phyloP scores from a whole-genome alignment of 1,140 invertebrate species.

The Bemisia tabaci region DNA sequence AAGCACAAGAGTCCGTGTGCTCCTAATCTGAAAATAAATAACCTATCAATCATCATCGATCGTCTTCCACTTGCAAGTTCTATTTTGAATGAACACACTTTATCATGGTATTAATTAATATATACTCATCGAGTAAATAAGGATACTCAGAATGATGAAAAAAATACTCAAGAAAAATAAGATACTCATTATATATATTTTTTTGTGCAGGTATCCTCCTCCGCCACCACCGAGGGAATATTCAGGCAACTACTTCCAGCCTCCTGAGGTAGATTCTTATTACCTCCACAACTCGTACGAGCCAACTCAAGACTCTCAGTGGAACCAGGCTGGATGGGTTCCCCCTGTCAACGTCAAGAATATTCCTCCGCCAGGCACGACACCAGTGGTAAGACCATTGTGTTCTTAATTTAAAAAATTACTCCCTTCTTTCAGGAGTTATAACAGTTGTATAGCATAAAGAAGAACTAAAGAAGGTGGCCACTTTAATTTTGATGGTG shows the following conservation, averaged over 20 bases:
- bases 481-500: too few relatives aligned
- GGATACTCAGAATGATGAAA: too few relatives aligned
- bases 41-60: too few relatives aligned
- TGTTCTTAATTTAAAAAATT: too few relatives aligned
- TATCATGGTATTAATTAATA: too few relatives aligned
- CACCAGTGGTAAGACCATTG: not conserved
- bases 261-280: slow-evolving; percentile 38
- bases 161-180: too few relatives aligned
- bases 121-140: too few relatives aligned
- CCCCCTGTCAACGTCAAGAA: not conserved
- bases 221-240: slow-evolving; percentile 10
- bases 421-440: not conserved
- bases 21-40: too few relatives aligned
- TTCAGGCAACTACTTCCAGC: slow-evolving; percentile 19
- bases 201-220: slow-evolving; percentile 5
- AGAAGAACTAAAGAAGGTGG: not conserved
- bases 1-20: too few relatives aligned
- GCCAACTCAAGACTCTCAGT: slow-evolving; percentile 54
- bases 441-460: not conserved
- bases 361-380: not conserved
- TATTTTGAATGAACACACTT: too few relatives aligned
- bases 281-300: slow-evolving; percentile 46
- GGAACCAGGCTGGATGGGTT: slow-evolving; percentile 30
- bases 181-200: too few relatives aligned
- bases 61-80: too few relatives aligned